These are phyloP conservation scores for Agelastica alni DNA, from an alignment of 2,888 invertebrate genomes.

Conservation along the genomic window DNA sequence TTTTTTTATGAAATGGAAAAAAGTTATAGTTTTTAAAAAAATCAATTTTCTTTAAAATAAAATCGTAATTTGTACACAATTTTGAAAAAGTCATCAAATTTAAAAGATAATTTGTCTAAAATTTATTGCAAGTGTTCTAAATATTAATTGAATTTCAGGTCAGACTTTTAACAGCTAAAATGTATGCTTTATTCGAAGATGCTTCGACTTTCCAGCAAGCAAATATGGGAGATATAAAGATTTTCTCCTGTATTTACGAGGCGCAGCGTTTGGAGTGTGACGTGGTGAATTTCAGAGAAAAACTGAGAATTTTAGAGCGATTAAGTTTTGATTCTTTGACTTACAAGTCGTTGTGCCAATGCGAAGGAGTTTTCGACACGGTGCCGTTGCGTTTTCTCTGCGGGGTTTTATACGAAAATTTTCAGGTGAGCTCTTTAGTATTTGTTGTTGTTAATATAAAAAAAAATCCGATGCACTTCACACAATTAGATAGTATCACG, in stretches of 20 bases:
- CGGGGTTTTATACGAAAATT: constrained; percentile 83
- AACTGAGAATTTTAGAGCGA: constrained; percentile 74
- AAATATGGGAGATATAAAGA: constrained; percentile 58
- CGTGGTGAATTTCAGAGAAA: constrained; percentile 80
- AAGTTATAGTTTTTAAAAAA: too few species aligned
- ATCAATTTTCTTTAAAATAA: too few species aligned
- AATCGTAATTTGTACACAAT: too few species aligned
- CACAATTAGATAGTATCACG: too few species aligned
- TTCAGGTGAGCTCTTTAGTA: constrained; percentile 50
- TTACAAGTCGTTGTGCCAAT: constrained; percentile 59
- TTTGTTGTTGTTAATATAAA: background rate
- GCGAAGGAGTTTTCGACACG: too few species aligned
- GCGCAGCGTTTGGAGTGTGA: constrained; percentile 74
- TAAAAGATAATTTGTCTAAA: background rate
- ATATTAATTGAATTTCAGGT: constrained; percentile 54
- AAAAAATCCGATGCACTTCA: too few species aligned
- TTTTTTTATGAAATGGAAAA: too few species aligned
- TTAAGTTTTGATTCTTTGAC: constrained; percentile 69
- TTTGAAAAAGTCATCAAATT: too few species aligned
- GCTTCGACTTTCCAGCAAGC: constrained; percentile 58
- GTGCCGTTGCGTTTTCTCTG: constrained; percentile 79
- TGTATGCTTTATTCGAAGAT: constrained; percentile 70
- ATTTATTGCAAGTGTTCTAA: background rate
- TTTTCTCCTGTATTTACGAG: constrained; percentile 70
- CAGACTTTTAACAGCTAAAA: constrained; percentile 72